These are phyloP conservation scores for Antidorcas marsupialis DNA, from an alignment of 2,113 vertebrate genomes.

Conservation along the genomic window DNA sequence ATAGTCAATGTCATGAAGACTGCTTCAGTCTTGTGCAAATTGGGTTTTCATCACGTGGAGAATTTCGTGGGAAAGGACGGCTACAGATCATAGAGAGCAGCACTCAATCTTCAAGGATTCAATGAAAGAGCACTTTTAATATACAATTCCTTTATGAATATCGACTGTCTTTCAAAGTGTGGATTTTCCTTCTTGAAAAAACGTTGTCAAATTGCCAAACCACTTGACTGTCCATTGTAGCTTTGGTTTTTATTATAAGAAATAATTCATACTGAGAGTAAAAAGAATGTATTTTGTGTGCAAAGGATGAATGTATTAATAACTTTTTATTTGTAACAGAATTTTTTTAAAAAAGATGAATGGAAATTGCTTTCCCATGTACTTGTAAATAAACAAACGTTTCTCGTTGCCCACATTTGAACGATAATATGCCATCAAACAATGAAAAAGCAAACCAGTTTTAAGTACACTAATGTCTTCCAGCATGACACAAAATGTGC, in stretches of 20 bases:
- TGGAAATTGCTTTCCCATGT: conserved; percentile 77
- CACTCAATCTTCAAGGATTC: conserved; percentile 24
- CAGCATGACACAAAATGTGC: not conserved
- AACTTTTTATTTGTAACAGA: conserved; percentile 76
- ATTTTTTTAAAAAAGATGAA: conserved; percentile 75
- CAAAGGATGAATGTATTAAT: conserved; percentile 78
- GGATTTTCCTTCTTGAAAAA: conserved; percentile 49
- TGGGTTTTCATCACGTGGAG: not conserved
- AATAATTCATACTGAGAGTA: conserved; percentile 66
- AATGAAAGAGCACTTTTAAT: conserved; percentile 50
- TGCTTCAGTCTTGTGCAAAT: conserved; percentile 29
- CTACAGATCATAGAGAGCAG: not conserved
- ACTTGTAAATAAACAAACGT: conserved; percentile 83
- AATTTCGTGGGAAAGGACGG: conserved; percentile 19
- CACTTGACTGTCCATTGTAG: conserved; percentile 54
- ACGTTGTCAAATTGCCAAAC: conserved; percentile 61
- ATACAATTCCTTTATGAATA: conserved; percentile 36
- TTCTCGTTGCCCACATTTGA: conserved; percentile 75
- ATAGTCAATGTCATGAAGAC: conserved; percentile 21
- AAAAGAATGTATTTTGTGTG: conserved; percentile 76
- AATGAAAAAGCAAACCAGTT: not conserved
- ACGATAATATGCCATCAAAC: not conserved
- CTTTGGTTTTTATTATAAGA: conserved; percentile 70
- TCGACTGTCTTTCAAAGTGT: not conserved
- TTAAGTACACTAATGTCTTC: not conserved